These are phyloP conservation scores for Mesodorylaimus sp. DNA, from an alignment of 2,888 invertebrate species.

Conservation along the genomic window DNA sequence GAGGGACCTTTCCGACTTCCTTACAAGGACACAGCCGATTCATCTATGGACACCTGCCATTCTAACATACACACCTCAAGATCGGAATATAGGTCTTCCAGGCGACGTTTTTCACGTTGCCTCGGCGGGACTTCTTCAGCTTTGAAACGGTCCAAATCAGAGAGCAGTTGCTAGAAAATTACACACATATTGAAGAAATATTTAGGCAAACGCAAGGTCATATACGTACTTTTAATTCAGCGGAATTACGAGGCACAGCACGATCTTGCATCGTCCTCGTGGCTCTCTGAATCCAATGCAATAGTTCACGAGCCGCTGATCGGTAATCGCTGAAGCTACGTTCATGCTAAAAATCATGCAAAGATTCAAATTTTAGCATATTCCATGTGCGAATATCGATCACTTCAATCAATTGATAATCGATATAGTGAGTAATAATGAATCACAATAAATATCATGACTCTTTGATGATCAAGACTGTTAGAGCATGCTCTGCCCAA, in stretches of 20 bases:
- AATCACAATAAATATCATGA: too few species aligned
- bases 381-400: too few species aligned
- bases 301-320: conserved; percentile 22
- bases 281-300: conserved; percentile 20
- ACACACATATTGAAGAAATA: neutral
- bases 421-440: too few species aligned
- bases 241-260: conserved; percentile 14
- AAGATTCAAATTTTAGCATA: too few species aligned
- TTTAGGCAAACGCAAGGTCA: too few species aligned
- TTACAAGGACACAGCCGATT: too few species aligned
- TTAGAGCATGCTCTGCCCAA: too few species aligned
- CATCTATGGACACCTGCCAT: too few species aligned
- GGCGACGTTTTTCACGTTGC: conserved; percentile 68
- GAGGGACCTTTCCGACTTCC: too few species aligned
- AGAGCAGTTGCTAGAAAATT: conserved; percentile 40
- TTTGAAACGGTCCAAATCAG: conserved; percentile 76
- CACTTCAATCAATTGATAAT: too few species aligned
- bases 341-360: too few species aligned
- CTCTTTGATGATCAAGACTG: too few species aligned
- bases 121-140: conserved; percentile 79
- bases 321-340: conserved; percentile 20
- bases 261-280: conserved; percentile 20
- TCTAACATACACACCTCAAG: conserved; percentile 28
- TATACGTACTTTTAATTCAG: conserved; percentile 13
- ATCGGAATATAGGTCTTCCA: conserved; percentile 55